phyloP scores from a whole-genome alignment of 1,140 invertebrate genomes.

The Ectropis grisescens region DNA sequence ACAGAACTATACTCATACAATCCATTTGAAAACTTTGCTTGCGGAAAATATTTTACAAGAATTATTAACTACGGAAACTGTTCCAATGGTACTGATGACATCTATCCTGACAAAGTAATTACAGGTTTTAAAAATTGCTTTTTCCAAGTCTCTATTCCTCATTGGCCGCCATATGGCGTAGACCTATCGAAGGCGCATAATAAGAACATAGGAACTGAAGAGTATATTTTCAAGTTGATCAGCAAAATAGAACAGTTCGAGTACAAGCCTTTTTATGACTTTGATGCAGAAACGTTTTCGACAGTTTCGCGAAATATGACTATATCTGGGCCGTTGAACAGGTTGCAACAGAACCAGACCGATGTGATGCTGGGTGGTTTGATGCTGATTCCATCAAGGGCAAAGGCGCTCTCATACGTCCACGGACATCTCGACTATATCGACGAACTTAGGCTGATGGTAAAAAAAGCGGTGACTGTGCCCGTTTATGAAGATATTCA shows the following conservation, averaged over 20 bases:
- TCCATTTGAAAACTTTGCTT: constrained; percentile 12
- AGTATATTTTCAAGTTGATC: constrained; percentile 24
- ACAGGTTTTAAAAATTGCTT: constrained; percentile 20
- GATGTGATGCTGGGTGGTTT: constrained; percentile 35
- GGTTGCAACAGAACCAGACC: constrained; percentile 19
- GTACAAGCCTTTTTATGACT: constrained; percentile 17
- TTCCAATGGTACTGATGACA: constrained; percentile 3
- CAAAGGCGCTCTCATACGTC: constrained; percentile 23
- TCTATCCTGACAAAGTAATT: constrained; percentile 20
- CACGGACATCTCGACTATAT: constrained; percentile 18
- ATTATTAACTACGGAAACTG: constrained; percentile 7
- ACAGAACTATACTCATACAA: constrained; percentile 11
- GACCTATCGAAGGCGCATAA: constrained; percentile 7
- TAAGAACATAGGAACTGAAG: constrained; percentile 22
- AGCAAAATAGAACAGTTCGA: constrained; percentile 28
- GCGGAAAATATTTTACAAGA: constrained; percentile 9
- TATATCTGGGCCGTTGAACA: constrained; percentile 17
- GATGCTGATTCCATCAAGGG: constrained; percentile 21
- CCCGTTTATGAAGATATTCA: constrained; percentile 25
- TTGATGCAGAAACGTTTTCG: constrained; percentile 23
- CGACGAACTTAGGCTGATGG: constrained; percentile 28
- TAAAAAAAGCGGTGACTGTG: constrained; percentile 23
- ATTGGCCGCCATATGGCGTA: constrained; percentile 31
- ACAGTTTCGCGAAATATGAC: constrained; percentile 17
- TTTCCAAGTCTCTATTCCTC: constrained; percentile 15